These are phyloP conservation scores for Loriculus beryllinus DNA, from an alignment of 2,797 vertebrate species.

Conservation along the genomic window DNA sequence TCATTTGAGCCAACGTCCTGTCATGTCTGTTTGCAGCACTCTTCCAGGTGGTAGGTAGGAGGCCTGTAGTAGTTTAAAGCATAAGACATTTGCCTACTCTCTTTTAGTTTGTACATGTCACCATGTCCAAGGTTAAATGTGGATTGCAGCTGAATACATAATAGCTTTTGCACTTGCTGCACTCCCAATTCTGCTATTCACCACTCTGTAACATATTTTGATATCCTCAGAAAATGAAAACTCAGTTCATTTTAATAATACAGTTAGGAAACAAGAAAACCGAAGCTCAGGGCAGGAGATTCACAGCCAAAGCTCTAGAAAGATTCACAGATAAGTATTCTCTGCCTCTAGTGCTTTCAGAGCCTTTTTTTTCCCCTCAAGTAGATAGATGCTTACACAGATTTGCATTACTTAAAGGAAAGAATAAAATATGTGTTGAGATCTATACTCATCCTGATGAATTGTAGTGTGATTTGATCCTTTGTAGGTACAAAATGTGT, in stretches of 20 bases:
- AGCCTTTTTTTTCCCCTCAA: neutral
- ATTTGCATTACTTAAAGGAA: slow-evolving; percentile 1
- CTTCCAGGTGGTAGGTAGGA: neutral
- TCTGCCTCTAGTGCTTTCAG: neutral
- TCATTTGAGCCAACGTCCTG: neutral
- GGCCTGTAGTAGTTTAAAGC: neutral
- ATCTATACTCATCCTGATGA: neutral
- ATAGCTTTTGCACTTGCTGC: neutral
- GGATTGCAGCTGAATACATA: neutral
- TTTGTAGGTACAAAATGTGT: neutral
- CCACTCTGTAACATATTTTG: neutral
- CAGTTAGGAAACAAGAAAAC: neutral
- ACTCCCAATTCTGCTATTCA: neutral
- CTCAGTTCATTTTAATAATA: neutral
- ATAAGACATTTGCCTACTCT: neutral
- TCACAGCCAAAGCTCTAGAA: neutral
- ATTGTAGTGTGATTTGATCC: neutral
- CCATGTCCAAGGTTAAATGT: neutral
- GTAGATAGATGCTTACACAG: neutral
- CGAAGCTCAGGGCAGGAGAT: neutral
- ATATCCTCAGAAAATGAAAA: neutral
- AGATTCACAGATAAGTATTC: neutral
- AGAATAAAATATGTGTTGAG: neutral
- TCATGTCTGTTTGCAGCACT: neutral
- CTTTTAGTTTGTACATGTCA: neutral